Conservation (phyloP, 2,113 vertebrate species). For the Alethe castanea region DNA sequence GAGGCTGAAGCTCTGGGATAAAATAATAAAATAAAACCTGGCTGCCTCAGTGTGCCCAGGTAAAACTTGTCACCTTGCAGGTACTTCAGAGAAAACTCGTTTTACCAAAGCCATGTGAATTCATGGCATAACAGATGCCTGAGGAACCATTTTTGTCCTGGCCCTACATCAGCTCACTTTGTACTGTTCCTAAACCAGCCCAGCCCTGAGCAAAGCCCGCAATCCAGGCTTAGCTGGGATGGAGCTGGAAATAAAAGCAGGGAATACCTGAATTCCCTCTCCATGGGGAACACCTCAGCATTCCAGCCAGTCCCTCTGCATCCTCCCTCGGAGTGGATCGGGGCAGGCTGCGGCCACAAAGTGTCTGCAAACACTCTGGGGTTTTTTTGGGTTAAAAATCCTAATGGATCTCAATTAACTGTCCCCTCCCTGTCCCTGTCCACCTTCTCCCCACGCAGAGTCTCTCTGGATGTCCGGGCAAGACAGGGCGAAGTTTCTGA, state of each 20-base stretch:
- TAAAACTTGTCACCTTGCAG: background rate
- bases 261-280: fast-evolving
- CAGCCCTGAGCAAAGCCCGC: background rate
- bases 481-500: constrained; percentile 95
- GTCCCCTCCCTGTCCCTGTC: background rate
- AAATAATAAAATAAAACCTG: background rate
- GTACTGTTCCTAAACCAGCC: background rate
- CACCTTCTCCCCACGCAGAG: constrained; percentile 70
- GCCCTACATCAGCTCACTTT: fast-evolving
- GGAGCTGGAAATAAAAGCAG: background rate
- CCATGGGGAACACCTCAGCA: background rate
- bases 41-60: fast-evolving
- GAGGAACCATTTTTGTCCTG: background rate
- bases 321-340: background rate
- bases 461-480: constrained; percentile 93
- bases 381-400: background rate
- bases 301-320: fast-evolving
- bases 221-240: background rate
- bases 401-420: fast-evolving
- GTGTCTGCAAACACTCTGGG: fast-evolving
- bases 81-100: background rate
- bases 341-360: background rate
- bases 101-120: background rate
- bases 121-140: background rate
- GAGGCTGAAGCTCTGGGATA: background rate